These are phyloP conservation scores for Rhabdomys dilectus DNA, from an alignment of 2,113 vertebrate genomes.

Conservation along the genomic window DNA sequence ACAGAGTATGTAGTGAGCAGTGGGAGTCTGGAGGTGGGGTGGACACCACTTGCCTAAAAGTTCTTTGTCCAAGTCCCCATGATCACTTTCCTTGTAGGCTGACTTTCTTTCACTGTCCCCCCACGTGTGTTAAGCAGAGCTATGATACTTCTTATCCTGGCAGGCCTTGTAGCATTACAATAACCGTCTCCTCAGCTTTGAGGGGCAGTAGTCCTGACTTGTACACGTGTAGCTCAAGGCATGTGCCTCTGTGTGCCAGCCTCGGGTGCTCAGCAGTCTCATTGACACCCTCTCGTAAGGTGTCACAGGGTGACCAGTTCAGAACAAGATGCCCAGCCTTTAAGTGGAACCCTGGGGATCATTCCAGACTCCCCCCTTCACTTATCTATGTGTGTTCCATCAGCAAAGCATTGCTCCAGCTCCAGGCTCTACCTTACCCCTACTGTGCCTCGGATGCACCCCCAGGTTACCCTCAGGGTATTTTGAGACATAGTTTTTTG, in stretches of 20 bases:
- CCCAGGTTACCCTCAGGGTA: neutral
- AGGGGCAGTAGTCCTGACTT: neutral
- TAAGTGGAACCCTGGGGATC: neutral
- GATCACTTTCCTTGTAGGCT: neutral
- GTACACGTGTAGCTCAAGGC: too few species aligned
- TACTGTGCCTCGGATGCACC: neutral
- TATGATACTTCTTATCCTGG: neutral
- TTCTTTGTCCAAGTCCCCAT: neutral
- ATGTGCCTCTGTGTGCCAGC: neutral
- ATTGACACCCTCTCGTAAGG: neutral
- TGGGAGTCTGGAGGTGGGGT: neutral
- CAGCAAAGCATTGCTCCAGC: neutral
- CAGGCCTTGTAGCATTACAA: neutral
- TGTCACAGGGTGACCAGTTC: neutral
- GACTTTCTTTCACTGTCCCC: neutral
- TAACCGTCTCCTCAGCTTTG: neutral
- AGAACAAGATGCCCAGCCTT: neutral
- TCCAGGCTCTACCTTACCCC: neutral
- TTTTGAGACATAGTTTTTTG: neutral
- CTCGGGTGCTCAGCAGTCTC: neutral
- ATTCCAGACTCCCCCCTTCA: neutral
- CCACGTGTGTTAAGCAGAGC: neutral
- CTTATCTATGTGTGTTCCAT: neutral
- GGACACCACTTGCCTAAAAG: neutral
- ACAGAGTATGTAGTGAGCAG: accelerated